These are phyloP conservation scores for Serinus canaria DNA, from an alignment of 2,113 vertebrate genomes.

Conservation along the genomic window DNA sequence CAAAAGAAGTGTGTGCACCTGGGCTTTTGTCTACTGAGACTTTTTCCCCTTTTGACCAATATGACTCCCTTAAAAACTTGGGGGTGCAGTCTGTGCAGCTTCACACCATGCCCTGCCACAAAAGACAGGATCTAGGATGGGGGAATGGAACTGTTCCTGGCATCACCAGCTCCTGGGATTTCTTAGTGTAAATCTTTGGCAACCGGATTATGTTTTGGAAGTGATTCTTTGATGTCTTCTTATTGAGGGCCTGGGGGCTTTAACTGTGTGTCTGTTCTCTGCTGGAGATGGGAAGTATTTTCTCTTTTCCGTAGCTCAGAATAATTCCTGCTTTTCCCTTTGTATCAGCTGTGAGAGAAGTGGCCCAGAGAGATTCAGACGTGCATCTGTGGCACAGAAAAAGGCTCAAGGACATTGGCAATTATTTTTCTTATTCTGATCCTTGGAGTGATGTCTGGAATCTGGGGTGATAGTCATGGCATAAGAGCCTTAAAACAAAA, in stretches of 20 bases:
- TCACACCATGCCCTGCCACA: accelerated
- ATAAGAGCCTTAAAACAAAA: not conserved
- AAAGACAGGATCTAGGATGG: not conserved
- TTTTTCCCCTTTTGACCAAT: not conserved
- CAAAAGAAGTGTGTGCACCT: not conserved
- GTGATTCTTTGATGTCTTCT: slow-evolving; percentile 52
- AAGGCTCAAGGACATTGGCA: not conserved
- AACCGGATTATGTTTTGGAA: slow-evolving; percentile 27
- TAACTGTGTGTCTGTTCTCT: slow-evolving; percentile 21
- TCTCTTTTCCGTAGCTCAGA: slow-evolving; percentile 5
- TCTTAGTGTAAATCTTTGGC: slow-evolving; percentile 61
- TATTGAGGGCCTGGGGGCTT: not conserved
- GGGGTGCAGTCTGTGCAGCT: not conserved
- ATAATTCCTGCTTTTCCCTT: slow-evolving; percentile 24
- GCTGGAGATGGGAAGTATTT: slow-evolving; percentile 34
- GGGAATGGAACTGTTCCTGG: not conserved
- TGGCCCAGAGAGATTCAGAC: not conserved
- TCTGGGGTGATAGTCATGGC: not conserved
- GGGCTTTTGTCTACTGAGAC: not conserved
- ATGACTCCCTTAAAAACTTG: not conserved
- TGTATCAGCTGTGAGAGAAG: not conserved
- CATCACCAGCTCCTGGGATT: slow-evolving; percentile 10
- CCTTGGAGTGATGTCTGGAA: not conserved
- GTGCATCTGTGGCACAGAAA: not conserved
- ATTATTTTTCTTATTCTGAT: not conserved